Conservation (phyloP, 2,113 vertebrate species). For the Centropristis striata region DNA sequence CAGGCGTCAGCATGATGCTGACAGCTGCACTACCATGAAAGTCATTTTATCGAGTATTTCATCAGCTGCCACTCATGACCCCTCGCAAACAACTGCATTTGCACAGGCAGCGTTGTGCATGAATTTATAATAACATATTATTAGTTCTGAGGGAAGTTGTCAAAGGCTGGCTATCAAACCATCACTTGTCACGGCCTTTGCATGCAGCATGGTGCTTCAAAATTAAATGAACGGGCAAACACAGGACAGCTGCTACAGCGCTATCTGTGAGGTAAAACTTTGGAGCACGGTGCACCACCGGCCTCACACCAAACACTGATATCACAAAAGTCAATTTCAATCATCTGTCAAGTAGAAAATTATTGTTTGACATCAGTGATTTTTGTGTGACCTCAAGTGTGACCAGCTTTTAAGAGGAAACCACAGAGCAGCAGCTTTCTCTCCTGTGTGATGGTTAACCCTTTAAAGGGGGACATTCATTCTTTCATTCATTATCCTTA, state of each 20-base stretch:
- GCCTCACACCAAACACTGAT: background rate
- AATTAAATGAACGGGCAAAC: constrained; percentile 18
- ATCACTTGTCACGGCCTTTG: constrained; percentile 30
- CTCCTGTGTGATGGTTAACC: background rate
- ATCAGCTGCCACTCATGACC: constrained; percentile 59
- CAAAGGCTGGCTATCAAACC: constrained; percentile 41
- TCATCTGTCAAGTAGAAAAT: background rate
- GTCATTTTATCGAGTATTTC: constrained; percentile 54
- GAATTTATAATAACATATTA: constrained; percentile 59
- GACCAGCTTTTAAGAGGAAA: background rate
- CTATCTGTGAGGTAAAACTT: background rate
- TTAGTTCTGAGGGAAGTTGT: constrained; percentile 52
- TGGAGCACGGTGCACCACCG: background rate
- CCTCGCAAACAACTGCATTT: constrained; percentile 52
- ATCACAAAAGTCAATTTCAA: background rate
- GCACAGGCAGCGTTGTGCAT: constrained; percentile 40
- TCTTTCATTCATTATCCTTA: too few species aligned
- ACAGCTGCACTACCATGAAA: constrained; percentile 52
- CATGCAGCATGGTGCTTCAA: constrained; percentile 14
- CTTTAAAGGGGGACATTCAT: too few species aligned
- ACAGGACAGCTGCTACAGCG: background rate
- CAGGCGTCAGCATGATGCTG: constrained; percentile 40
- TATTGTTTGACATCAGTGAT: constrained; percentile 1
- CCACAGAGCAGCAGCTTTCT: constrained; percentile 1
- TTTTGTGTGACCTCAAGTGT: background rate